Evolutionary conservation across 2,797 vertebrate genomes (phyloP).

Genomic region (Heliangelus exortis): DNA sequence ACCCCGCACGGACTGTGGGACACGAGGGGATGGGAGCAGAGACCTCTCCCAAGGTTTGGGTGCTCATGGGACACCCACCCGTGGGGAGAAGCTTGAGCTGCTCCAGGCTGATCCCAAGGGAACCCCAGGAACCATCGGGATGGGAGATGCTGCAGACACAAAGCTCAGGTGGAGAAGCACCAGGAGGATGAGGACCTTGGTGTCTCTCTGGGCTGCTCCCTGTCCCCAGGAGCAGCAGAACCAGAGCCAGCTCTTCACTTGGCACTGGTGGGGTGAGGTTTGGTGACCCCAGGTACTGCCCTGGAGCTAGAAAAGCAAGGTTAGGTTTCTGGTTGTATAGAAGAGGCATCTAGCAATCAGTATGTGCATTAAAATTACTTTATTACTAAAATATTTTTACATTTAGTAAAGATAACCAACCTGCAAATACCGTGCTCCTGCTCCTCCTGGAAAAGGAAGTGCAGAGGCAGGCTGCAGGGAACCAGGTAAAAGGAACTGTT

Average conservation of each 20-base stretch:
- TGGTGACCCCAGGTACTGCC: rapidly evolving
- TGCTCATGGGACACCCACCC: background rate
- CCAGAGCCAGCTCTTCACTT: no score
- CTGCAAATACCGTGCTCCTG: background rate
- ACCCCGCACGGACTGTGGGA: background rate
- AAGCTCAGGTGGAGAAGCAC: background rate
- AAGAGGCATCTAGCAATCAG: background rate
- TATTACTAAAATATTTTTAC: constrained; percentile 30
- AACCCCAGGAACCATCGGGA: rapidly evolving
- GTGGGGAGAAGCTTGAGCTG: no score
- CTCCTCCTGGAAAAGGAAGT: constrained; percentile 7
- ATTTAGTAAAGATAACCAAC: background rate
- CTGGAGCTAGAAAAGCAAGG: rapidly evolving
- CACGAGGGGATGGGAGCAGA: background rate
- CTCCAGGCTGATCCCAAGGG: rapidly evolving
- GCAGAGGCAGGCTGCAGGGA: background rate
- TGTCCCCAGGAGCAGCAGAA: no score
- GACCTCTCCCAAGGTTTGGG: no score
- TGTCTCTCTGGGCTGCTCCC: no score
- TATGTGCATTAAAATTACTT: background rate
- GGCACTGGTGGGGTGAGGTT: rapidly evolving
- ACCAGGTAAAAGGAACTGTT: background rate
- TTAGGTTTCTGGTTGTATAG: background rate
- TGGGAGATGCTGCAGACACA: rapidly evolving
- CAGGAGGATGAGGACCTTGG: background rate